phyloP scores from a whole-genome alignment of 2,888 invertebrate genomes.

The Scelioninae gen. 1 region DNA sequence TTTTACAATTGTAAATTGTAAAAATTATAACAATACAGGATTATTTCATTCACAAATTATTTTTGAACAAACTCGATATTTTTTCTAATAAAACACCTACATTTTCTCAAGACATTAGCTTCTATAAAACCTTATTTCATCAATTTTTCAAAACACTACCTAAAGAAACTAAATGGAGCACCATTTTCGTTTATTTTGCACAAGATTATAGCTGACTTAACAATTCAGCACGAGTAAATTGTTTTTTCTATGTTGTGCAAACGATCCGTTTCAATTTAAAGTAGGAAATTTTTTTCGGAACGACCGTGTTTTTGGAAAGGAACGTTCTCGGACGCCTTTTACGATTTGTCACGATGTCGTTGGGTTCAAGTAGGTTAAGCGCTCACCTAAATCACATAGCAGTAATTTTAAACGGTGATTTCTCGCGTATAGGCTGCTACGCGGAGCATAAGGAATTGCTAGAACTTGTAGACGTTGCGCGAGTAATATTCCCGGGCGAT shows the following conservation, averaged over 20 bases:
- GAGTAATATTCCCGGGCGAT: conserved; percentile 55
- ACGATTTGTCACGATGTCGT: conserved; percentile 61
- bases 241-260: background rate
- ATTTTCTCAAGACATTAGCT: too few relatives aligned
- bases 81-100: too few relatives aligned
- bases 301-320: conserved; percentile 32
- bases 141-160: too few relatives aligned
- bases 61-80: too few relatives aligned
- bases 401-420: conserved; percentile 76
- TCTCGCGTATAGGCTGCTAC: conserved; percentile 58
- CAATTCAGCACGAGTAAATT: background rate
- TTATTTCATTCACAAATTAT: too few relatives aligned
- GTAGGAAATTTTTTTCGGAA: conserved; percentile 3
- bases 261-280: conserved; percentile 8
- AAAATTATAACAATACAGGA: too few relatives aligned
- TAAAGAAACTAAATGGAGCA: background rate
- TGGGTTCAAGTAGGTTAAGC: conserved; percentile 73
- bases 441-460: conserved; percentile 49
- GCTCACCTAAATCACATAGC: conserved; percentile 73
- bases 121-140: too few relatives aligned
- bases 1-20: too few relatives aligned
- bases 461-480: conserved; percentile 50
- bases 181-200: background rate
- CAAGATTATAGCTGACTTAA: background rate
- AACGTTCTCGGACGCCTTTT: conserved; percentile 14